Base-by-base conservation (phyloP, 2,797 vertebrate species). In the Rhabdomys pumilio region DNA sequence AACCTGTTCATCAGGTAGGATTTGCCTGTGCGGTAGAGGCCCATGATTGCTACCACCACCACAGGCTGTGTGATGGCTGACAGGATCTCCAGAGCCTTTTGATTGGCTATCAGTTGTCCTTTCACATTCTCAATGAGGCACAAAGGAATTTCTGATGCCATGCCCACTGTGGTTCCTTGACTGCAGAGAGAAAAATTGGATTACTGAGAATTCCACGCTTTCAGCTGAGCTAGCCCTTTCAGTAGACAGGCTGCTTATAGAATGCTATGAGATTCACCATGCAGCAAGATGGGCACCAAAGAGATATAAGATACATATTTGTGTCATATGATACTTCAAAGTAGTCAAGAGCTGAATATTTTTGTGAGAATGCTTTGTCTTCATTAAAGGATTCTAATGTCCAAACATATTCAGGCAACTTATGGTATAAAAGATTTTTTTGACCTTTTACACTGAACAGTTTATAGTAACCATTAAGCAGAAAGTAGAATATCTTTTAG, bases 1-100 rank as follows among this genome's bases (percentile, higher is more conserved):
- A 98, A 85, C 61, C 87, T 96, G 91, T 98, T 98, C 98, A 98
- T 97, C 83, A 98, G 84, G 95, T 98, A 98, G 81, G 98, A 85
- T n/a, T 85, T 85, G 12, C 83, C 83, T 53, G 83, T 85, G 44
- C 83, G 83, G 44, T 85, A 98, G 47, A 76, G 97, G 24, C 98
- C 98, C 7, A 97, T 83, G 0, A 98, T 96, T 0, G 97, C 97
- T 82, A 98, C 98, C 63, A 98, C 98, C 29, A 98, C 98, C 47
- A 98, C n/a, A 0, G 98, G 98, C 82, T 98, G 31, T 0, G 15
- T 24, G 29, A 97, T 93, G 61, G 89, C 29, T 1, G 93, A 95
- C 50, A 98, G 93, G 29, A 95, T 97, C 61, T 69, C 12, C 90
- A 97, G 11, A 3, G 97, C 94, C 44, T 97, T n/a, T 3, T 53